Conservation (phyloP, 2,797 vertebrate species). For the Phalanger gymnotis region DNA sequence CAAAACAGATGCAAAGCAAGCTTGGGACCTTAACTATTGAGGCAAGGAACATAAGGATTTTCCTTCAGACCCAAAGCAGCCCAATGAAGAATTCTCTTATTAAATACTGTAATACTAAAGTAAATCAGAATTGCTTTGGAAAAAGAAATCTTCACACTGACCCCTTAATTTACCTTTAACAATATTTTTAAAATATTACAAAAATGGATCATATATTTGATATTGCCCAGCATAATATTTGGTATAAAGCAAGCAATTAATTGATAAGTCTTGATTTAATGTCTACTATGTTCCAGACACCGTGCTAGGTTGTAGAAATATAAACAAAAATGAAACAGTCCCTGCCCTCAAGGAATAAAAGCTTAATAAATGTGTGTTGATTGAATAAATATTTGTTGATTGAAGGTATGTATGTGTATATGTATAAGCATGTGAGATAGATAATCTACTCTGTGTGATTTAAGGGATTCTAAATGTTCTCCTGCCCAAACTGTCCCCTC, state of each 20-base stretch:
- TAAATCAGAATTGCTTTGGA: background rate
- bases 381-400: background rate
- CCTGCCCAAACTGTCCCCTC: background rate
- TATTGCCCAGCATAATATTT: background rate
- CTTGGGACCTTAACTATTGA: background rate
- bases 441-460: background rate
- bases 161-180: background rate
- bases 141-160: background rate
- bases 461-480: background rate
- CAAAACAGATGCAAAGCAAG: background rate
- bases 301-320: background rate
- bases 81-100: background rate
- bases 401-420: too few species aligned
- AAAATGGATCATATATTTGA: background rate
- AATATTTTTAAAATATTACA: background rate
- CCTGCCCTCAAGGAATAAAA: background rate
- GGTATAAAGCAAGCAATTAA: background rate
- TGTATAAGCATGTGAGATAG: background rate
- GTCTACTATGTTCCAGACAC: background rate
- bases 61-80: background rate
- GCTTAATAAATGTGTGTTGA: background rate
- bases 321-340: background rate
- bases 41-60: background rate
- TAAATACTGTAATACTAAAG: background rate
- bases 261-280: background rate